phyloP scores from a whole-genome alignment of 2,888 invertebrate genomes.

The Conchocele bisecta region DNA sequence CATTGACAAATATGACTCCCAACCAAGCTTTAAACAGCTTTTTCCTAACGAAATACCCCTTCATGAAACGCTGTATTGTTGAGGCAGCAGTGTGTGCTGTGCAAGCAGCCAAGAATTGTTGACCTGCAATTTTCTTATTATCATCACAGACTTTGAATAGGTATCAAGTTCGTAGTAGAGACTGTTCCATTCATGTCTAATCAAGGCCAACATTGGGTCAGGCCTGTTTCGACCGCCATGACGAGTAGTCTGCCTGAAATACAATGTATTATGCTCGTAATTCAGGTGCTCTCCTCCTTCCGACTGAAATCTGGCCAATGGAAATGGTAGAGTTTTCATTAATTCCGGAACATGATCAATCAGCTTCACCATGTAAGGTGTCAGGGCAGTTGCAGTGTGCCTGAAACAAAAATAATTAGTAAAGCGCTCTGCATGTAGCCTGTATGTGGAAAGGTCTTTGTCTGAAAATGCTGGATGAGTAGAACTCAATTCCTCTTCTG shows the following conservation, averaged over 20 bases:
- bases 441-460: too few species aligned
- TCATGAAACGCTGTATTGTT: background rate
- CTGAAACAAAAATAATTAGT: background rate
- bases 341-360: slow-evolving; percentile 6
- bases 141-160: background rate
- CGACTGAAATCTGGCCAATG: background rate
- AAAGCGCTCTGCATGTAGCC: background rate
- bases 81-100: background rate
- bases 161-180: background rate
- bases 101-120: background rate
- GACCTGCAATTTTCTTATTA: background rate
- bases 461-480: too few species aligned
- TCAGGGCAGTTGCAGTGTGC: background rate
- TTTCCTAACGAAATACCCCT: background rate
- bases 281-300: slow-evolving; percentile 1
- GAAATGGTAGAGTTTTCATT: background rate
- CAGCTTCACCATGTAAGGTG: background rate
- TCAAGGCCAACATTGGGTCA: background rate
- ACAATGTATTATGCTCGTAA: background rate
- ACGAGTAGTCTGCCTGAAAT: background rate
- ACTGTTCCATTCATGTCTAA: background rate
- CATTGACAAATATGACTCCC: background rate
- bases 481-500: too few species aligned
- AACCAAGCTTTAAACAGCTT: background rate
- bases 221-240: background rate